These are phyloP conservation scores for Piprites chloris DNA, from an alignment of 2,113 vertebrate species.

Conservation along the genomic window DNA sequence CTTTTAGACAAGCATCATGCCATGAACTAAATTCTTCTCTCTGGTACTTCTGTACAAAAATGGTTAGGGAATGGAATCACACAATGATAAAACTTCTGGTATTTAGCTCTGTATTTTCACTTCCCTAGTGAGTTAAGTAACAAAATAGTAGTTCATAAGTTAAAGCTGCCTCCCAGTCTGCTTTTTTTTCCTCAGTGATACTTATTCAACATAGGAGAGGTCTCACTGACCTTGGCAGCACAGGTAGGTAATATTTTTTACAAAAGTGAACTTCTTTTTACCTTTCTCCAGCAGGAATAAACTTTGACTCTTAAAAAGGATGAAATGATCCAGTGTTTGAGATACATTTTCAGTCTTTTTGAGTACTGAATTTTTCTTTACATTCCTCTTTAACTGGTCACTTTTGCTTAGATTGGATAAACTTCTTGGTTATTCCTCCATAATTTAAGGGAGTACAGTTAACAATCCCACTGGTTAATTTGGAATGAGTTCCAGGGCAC, in stretches of 20 bases:
- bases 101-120: background rate
- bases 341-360: background rate
- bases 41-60: background rate
- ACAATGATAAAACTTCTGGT: background rate
- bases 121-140: background rate
- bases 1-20: background rate
- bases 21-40: background rate
- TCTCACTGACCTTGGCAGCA: slow-evolving; percentile 58
- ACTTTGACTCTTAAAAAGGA: background rate
- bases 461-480: background rate
- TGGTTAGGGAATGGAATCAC: background rate
- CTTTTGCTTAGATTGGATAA: background rate
- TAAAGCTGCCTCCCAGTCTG: background rate
- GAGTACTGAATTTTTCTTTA: background rate
- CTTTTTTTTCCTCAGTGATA: background rate
- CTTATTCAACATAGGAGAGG: slow-evolving; percentile 19
- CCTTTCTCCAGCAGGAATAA: background rate
- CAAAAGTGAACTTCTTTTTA: background rate
- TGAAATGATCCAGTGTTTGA: background rate
- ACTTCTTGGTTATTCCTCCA: background rate
- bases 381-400: background rate
- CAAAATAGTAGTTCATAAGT: background rate
- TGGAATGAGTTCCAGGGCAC: background rate
- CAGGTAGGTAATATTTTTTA: slow-evolving; percentile 1
- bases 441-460: background rate